A percentile compares a stretch with the other conserved stretches of the same genome.
These are phyloP conservation scores for Daphoenositta chrysoptera DNA, from an alignment of 2,113 vertebrate species.

Conservation along the genomic window DNA sequence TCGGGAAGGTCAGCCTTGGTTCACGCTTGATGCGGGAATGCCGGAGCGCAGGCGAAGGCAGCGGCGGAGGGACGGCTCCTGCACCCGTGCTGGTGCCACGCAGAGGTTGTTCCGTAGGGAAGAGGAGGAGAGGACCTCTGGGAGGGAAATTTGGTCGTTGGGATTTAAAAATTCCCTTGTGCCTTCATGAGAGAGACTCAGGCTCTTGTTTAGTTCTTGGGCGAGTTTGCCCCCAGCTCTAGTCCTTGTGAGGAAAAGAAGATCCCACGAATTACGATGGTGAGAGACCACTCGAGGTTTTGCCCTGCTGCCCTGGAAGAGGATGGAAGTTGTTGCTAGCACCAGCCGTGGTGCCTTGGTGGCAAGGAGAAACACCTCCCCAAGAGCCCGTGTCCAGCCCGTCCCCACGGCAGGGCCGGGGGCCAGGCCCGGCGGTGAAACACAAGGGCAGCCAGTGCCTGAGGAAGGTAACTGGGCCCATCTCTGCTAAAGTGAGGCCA, in stretches of 20 bases:
- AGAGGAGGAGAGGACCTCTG: neutral
- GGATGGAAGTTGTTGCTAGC: neutral
- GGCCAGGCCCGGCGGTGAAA: neutral
- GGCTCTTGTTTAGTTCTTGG: neutral
- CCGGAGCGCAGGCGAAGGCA: rapidly evolving
- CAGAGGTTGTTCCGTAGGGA: neutral
- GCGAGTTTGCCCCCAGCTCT: neutral
- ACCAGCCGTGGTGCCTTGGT: neutral
- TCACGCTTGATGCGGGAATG: neutral
- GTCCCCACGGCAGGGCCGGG: rapidly evolving
- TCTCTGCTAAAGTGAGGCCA: neutral
- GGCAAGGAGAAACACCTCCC: neutral
- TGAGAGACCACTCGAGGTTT: rapidly evolving
- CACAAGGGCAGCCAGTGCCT: neutral
- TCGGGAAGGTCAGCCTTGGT: neutral
- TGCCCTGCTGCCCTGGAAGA: neutral
- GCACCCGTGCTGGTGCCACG: rapidly evolving
- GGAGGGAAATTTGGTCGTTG: neutral
- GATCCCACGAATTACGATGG: rapidly evolving
- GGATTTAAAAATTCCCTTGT: neutral
- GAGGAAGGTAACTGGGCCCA: neutral
- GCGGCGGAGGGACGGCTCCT: rapidly evolving
- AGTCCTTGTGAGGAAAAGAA: neutral
- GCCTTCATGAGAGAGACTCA: neutral
- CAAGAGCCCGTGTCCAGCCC: neutral